Evolutionary conservation across 2,113 vertebrate species (phyloP).

Genomic region (Ovibos moschatus): DNA sequence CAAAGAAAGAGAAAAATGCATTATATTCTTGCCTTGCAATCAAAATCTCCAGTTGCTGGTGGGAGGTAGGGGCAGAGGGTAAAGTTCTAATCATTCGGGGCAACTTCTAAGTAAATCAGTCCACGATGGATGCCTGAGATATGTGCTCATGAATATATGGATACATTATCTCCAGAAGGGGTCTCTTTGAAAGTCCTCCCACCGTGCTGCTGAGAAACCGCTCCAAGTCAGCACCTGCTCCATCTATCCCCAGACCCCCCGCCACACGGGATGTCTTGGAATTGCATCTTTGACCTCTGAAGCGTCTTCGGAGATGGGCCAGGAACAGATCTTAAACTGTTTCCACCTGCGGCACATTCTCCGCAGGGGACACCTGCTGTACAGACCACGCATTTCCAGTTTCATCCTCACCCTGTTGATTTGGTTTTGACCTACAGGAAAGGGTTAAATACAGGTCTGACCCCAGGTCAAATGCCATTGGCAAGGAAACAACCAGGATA

Average conservation of each 20-base stretch:
- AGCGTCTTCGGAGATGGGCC: constrained; percentile 79
- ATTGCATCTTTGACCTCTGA: constrained; percentile 81
- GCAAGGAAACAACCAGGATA: constrained; percentile 85
- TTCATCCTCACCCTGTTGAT: constrained; percentile 83
- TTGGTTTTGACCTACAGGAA: constrained; percentile 83
- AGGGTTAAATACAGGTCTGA: constrained; percentile 88
- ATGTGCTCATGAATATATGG: constrained; percentile 45
- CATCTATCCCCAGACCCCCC: constrained; percentile 60
- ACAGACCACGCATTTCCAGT: constrained; percentile 84
- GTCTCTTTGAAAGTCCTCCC: constrained; percentile 17
- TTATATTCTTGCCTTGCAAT: constrained; percentile 43
- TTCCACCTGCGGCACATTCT: constrained; percentile 84
- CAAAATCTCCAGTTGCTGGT: constrained; percentile 57
- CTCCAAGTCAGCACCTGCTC: constrained; percentile 81
- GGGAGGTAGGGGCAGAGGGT: constrained; percentile 50
- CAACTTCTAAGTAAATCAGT: constrained; percentile 52
- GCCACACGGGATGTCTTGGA: constrained; percentile 78
- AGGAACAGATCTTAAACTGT: constrained; percentile 75
- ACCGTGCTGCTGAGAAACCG: constrained; percentile 25
- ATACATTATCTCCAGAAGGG: constrained; percentile 51
- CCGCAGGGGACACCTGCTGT: constrained; percentile 88
- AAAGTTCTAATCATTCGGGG: constrained; percentile 48
- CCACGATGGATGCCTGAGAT: constrained; percentile 47
- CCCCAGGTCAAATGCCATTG: constrained; percentile 83
- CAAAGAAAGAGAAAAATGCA: constrained; percentile 66